These are phyloP conservation scores for Bubo blakistoni DNA, from an alignment of 2,113 vertebrate genomes.

Conservation along the genomic window DNA sequence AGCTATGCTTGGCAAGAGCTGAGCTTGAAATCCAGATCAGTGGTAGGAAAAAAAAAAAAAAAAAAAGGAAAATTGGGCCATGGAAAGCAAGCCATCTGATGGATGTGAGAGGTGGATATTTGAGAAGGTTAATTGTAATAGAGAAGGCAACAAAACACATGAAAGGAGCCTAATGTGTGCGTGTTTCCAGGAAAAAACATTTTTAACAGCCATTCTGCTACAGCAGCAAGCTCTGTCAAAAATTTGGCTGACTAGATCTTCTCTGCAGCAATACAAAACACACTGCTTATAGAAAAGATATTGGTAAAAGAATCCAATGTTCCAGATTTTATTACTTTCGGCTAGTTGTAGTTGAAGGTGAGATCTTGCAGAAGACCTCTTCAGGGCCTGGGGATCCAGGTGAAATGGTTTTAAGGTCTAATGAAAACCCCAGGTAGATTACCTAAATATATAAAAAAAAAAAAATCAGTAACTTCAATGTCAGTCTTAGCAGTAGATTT, in stretches of 20 bases:
- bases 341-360: background rate
- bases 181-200: background rate
- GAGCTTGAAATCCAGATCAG: background rate
- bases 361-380: background rate
- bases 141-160: background rate
- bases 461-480: background rate
- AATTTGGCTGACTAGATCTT: background rate
- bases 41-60: background rate
- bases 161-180: background rate
- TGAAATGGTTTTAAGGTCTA: background rate
- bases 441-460: background rate
- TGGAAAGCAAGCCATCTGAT: background rate
- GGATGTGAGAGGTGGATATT: background rate
- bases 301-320: background rate
- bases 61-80: background rate
- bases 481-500: background rate
- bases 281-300: background rate
- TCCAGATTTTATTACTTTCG: background rate
- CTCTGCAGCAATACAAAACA: background rate
- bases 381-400: background rate
- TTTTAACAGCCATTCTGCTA: background rate
- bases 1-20: background rate
- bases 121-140: background rate
- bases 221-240: background rate
- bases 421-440: background rate